phyloP scores from a whole-genome alignment of 2,797 vertebrate genomes.

The Sebastes vulpes region DNA sequence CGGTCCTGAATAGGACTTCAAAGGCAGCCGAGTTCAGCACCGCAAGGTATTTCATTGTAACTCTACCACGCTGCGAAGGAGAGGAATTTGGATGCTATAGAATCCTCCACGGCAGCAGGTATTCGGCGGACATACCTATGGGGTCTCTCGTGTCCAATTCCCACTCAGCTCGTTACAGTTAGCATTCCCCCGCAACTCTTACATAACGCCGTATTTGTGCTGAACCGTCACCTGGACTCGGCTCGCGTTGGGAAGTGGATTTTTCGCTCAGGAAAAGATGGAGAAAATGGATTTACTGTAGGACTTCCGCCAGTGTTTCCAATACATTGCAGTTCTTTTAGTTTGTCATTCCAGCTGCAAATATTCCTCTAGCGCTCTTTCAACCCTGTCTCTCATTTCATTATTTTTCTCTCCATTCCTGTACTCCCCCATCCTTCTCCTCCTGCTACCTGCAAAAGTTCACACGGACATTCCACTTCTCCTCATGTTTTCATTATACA shows the following conservation, averaged over 20 bases:
- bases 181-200: conserved; percentile 56
- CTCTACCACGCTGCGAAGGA: conserved; percentile 10
- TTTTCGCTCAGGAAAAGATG: conserved; percentile 38
- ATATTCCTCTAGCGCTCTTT: conserved; percentile 45
- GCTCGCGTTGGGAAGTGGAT: conserved; percentile 33
- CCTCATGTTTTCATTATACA: conserved; percentile 21
- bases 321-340: conserved; percentile 12
- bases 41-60: conserved; percentile 63
- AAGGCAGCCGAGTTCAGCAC: conserved; percentile 44
- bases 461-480: conserved; percentile 39
- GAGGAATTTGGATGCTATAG: conserved; percentile 51
- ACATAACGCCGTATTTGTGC: conserved; percentile 54
- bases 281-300: conserved; percentile 51
- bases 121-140: conserved; percentile 22
- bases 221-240: conserved; percentile 60
- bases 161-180: conserved; percentile 42
- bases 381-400: conserved; percentile 49
- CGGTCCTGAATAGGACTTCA: conserved; percentile 54
- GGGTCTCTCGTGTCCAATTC: conserved; percentile 42
- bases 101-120: conserved; percentile 50
- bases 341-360: conserved; percentile 52
- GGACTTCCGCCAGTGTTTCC: conserved; percentile 17
- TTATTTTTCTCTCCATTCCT: conserved; percentile 30
- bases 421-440: conserved; percentile 10
- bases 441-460: conserved; percentile 10